A percentile compares a stretch with the other conserved stretches of the same genome.
These are phyloP conservation scores for Volucella inflata DNA, from an alignment of 2,888 invertebrate species.

Conservation along the genomic window DNA sequence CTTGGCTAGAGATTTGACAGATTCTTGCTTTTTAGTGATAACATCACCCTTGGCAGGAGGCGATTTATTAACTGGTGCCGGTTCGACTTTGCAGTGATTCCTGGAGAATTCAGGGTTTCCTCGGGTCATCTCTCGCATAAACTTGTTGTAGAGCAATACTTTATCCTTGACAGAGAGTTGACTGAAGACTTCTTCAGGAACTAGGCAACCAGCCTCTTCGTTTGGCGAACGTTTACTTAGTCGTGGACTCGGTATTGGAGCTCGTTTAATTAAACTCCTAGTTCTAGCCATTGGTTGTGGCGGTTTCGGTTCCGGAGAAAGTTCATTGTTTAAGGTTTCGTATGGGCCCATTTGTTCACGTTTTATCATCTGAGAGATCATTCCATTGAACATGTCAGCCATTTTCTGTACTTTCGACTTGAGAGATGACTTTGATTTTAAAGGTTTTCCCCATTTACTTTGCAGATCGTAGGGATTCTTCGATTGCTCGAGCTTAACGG, in stretches of 20 bases:
- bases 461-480: background rate
- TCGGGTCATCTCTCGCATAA: slow-evolving; percentile 79
- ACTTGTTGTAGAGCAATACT: slow-evolving; percentile 80
- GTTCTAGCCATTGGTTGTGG: slow-evolving; percentile 37
- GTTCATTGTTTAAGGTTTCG: slow-evolving; percentile 76
- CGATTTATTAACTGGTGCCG: background rate
- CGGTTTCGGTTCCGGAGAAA: slow-evolving; percentile 36
- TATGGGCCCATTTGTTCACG: slow-evolving; percentile 74
- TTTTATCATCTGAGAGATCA: slow-evolving; percentile 79
- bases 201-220: slow-evolving; percentile 77
- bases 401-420: slow-evolving; percentile 80
- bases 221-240: background rate
- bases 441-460: slow-evolving; percentile 36
- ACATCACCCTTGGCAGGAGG: slow-evolving; percentile 77
- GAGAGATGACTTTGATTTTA: slow-evolving; percentile 5
- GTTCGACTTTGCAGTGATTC: slow-evolving; percentile 72
- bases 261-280: background rate
- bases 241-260: slow-evolving; percentile 29
- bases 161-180: slow-evolving; percentile 82
- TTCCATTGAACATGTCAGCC: slow-evolving; percentile 80
- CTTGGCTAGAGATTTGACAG: slow-evolving; percentile 78
- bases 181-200: slow-evolving; percentile 80
- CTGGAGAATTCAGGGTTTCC: slow-evolving; percentile 79
- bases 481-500: background rate
- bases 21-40: slow-evolving; percentile 78